These are phyloP conservation scores for Smittia aterrima DNA, from an alignment of 2,888 invertebrate genomes.

Conservation along the genomic window DNA sequence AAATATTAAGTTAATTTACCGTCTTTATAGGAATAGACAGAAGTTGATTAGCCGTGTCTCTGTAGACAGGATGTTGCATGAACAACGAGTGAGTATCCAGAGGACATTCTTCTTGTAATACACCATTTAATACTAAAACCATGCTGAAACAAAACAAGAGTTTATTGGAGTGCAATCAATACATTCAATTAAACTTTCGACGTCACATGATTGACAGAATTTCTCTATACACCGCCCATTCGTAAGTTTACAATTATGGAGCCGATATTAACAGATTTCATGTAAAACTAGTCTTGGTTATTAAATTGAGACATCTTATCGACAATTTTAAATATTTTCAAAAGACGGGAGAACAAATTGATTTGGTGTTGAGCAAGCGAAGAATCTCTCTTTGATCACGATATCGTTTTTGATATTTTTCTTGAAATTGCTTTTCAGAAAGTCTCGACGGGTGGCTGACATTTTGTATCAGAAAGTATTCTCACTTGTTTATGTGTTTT, in stretches of 20 bases:
- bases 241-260: too few relatives aligned
- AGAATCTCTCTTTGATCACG: background rate
- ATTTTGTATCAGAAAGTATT: background rate
- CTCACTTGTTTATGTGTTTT: background rate
- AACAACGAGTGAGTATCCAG: conserved; percentile 79
- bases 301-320: too few relatives aligned
- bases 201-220: background rate
- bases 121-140: conserved; percentile 89
- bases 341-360: background rate
- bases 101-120: conserved; percentile 85
- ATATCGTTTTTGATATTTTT: background rate
- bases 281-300: too few relatives aligned
- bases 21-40: conserved; percentile 66
- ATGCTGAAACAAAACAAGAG: conserved; percentile 54
- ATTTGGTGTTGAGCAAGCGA: background rate
- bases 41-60: conserved; percentile 82
- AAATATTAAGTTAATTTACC: conserved; percentile 44
- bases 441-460: background rate
- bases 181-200: background rate
- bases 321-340: too few relatives aligned
- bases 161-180: background rate
- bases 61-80: conserved; percentile 80
- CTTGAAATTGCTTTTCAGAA: background rate
- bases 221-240: background rate
- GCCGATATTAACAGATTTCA: too few relatives aligned